A percentile compares a stretch with the other conserved stretches of the same genome.
These are phyloP conservation scores for Vidua macroura DNA, from an alignment of 2,113 vertebrate species.

Conservation along the genomic window DNA sequence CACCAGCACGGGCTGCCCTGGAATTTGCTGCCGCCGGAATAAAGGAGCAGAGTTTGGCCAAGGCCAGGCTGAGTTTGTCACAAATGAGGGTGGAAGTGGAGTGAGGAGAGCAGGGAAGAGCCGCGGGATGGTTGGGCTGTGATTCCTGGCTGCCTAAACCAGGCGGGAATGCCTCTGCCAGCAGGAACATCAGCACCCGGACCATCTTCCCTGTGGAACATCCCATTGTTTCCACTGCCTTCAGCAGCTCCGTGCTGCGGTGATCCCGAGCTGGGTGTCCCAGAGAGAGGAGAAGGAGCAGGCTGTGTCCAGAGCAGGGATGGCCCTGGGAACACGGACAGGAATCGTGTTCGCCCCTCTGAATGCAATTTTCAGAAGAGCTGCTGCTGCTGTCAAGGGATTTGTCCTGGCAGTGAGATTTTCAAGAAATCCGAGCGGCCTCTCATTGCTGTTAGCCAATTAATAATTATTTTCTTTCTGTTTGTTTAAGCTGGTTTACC, in stretches of 20 bases:
- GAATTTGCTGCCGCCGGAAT: neutral
- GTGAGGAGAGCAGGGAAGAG: neutral
- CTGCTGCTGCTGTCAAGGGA: neutral
- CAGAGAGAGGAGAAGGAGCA: neutral
- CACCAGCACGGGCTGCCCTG: neutral
- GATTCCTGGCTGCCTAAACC: neutral
- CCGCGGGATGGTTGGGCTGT: neutral
- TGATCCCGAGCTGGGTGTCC: neutral
- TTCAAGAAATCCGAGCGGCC: neutral
- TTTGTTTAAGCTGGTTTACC: neutral
- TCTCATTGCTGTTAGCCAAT: neutral
- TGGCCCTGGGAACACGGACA: neutral
- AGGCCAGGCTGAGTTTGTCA: neutral
- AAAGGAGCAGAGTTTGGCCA: neutral
- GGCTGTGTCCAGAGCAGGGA: neutral
- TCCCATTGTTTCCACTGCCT: rapidly evolving
- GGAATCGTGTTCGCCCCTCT: neutral
- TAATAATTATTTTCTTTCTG: neutral
- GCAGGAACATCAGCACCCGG: neutral
- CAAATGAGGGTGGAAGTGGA: neutral
- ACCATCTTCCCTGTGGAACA: rapidly evolving
- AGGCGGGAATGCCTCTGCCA: neutral
- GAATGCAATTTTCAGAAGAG: neutral
- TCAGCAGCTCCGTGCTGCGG: rapidly evolving
- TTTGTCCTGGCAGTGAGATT: neutral